Conservation (phyloP, 2,888 invertebrate species). For the Branchellion lobata region DNA sequence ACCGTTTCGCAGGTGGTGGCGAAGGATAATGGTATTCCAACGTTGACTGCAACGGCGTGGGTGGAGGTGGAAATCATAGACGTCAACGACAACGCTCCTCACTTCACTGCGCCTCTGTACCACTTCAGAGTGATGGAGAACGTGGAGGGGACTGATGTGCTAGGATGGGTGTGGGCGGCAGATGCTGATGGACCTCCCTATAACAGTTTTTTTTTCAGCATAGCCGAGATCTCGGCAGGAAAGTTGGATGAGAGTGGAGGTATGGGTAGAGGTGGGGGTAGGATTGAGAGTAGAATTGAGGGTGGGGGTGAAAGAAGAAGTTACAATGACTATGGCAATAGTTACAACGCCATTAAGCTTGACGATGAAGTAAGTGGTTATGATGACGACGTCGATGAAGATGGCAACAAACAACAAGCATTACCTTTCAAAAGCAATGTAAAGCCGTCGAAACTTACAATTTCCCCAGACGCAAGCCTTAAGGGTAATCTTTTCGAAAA, state of each 20-base stretch:
- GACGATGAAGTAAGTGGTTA: slow-evolving; percentile 8
- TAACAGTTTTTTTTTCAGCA: slow-evolving; percentile 24
- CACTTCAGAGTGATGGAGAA: slow-evolving; percentile 28
- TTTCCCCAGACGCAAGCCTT: background rate
- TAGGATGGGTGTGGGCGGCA: slow-evolving; percentile 34
- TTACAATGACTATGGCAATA: too few relatives aligned
- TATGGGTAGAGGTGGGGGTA: background rate
- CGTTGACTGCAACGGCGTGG: background rate
- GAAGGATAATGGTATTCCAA: slow-evolving; percentile 22
- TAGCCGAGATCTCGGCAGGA: background rate
- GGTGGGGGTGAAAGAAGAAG: too few relatives aligned
- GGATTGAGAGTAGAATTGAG: background rate
- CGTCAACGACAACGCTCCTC: slow-evolving; percentile 35
- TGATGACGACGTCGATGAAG: background rate
- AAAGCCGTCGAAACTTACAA: too few relatives aligned
- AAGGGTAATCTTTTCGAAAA: background rate
- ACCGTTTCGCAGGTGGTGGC: slow-evolving; percentile 21
- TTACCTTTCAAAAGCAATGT: too few relatives aligned
- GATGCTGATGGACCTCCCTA: slow-evolving; percentile 14
- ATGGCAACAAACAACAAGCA: too few relatives aligned
- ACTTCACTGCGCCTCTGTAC: slow-evolving; percentile 14
- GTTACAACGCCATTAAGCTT: too few relatives aligned
- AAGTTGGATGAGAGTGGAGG: background rate
- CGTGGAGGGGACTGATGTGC: background rate
- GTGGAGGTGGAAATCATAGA: slow-evolving; percentile 26